Base-by-base conservation (phyloP, 2,797 vertebrate genomes). In the Gorsachius magnificus region DNA sequence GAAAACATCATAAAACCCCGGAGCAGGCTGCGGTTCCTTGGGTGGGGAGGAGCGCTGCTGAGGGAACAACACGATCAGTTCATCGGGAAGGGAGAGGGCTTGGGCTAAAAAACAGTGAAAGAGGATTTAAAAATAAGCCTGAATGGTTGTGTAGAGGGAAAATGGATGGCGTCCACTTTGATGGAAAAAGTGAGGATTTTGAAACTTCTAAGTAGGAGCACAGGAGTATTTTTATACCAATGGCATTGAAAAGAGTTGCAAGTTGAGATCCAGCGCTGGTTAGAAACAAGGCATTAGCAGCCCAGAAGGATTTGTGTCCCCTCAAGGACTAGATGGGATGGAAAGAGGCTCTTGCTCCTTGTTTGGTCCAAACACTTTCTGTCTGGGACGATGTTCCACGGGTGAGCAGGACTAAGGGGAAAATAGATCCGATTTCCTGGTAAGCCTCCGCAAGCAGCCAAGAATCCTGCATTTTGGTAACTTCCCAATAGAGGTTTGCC, bases 141-240 rank as follows among this genome's bases (percentile, higher is more conserved):
- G 71, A 83, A 88, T 64, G 76, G 88, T 63, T 35, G 50, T 51
- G 57, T 41, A 6, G 65, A 72, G 53, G 66, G 84, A 57, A 41
- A 38, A 63, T 9, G 63, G 78, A 64, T 26, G 70, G 29, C 35
- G 83, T 79, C 75, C 63, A 14, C 54, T 84, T 25, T 5, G 56
- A 31, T 83, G 93, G 95, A 96, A 91, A 85, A 94, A 93, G 46
- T 89, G 92, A 94, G 66, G 70, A 28, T 29, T 87, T 87, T 41
- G 58, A 76, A 82, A 48, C 51, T 65, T 71, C 69, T 8, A 0
- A 89, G 26, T 66, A 65, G 76, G 64, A 77, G 72, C 43, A 31
- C 12, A 25, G 51, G 43, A 75, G 65, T 84, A 64, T 87, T 95
- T 95, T 91, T 92, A 57, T 83, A 61, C 57, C 41, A 16, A 7